phyloP scores from a whole-genome alignment of 2,888 invertebrate species.

The Allolobophora icterica region DNA sequence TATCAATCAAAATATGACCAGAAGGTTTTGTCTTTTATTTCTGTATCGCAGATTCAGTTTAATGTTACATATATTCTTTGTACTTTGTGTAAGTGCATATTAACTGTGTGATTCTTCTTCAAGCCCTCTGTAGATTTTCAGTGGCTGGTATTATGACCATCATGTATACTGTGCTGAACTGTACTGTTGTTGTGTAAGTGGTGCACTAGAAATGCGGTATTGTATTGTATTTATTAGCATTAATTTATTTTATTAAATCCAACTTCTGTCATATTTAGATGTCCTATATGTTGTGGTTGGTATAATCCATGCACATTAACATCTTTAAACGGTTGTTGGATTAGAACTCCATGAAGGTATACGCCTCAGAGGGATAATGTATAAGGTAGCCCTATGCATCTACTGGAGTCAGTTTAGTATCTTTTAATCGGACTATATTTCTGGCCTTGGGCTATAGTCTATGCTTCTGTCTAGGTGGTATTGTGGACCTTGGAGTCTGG shows the following conservation, averaged over 20 bases:
- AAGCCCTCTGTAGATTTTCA: too few species aligned
- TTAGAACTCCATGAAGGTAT: background rate
- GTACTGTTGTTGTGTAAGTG: too few species aligned
- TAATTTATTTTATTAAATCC: background rate
- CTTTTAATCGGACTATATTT: background rate
- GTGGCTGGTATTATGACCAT: too few species aligned
- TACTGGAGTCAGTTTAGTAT: constrained; percentile 3
- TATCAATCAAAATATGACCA: too few species aligned
- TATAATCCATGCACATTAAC: background rate
- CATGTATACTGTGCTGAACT: too few species aligned
- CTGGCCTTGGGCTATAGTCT: background rate
- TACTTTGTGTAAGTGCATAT: too few species aligned
- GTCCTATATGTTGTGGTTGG: background rate
- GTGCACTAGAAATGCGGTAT: too few species aligned
- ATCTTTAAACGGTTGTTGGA: background rate
- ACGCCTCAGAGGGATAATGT: background rate
- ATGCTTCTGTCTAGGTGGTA: background rate
- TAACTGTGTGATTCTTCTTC: too few species aligned
- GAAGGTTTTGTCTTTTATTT: too few species aligned
- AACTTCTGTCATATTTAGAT: background rate
- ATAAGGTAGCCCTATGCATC: background rate
- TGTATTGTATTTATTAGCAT: background rate
- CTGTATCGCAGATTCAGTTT: too few species aligned
- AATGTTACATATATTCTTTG: too few species aligned
- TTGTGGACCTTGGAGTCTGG: constrained; percentile 3